Conservation (phyloP, 2,888 invertebrate species). For the Ormia ochracea region DNA sequence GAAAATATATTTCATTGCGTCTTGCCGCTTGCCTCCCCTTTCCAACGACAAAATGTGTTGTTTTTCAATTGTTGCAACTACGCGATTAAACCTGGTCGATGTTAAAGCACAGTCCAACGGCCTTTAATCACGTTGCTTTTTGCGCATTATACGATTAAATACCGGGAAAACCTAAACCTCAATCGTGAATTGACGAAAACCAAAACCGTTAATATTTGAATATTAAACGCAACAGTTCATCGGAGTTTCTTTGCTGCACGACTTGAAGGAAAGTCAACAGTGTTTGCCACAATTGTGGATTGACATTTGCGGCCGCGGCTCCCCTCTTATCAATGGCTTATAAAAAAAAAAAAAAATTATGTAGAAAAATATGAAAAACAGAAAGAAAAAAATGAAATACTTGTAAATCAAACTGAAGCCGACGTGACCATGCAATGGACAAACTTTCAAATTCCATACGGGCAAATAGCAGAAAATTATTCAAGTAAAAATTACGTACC, state of each 20-base stretch:
- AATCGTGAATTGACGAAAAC: background rate
- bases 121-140: conserved; percentile 8
- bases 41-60: too few relatives aligned
- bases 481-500: conserved; percentile 55
- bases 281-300: conserved; percentile 14
- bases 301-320: conserved; percentile 23
- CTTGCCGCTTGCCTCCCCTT: too few relatives aligned
- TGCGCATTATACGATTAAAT: background rate
- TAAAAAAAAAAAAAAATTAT: conserved; percentile 4
- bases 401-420: conserved; percentile 48
- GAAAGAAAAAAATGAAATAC: too few relatives aligned
- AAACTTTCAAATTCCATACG: conserved; percentile 62
- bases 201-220: conserved; percentile 30
- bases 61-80: too few relatives aligned
- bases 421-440: conserved; percentile 59
- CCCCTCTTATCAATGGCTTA: conserved; percentile 37
- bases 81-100: too few relatives aligned
- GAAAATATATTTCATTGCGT: too few relatives aligned
- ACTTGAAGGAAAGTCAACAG: conserved; percentile 35
- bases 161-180: conserved; percentile 6
- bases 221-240: conserved; percentile 22
- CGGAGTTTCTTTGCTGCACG: conserved; percentile 2
- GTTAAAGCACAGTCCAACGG: background rate
- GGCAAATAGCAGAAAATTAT: conserved; percentile 61
- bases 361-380: conserved; percentile 2